Conservation (phyloP, 2,113 vertebrate genomes). For the Lamprologus ornatipinnis region DNA sequence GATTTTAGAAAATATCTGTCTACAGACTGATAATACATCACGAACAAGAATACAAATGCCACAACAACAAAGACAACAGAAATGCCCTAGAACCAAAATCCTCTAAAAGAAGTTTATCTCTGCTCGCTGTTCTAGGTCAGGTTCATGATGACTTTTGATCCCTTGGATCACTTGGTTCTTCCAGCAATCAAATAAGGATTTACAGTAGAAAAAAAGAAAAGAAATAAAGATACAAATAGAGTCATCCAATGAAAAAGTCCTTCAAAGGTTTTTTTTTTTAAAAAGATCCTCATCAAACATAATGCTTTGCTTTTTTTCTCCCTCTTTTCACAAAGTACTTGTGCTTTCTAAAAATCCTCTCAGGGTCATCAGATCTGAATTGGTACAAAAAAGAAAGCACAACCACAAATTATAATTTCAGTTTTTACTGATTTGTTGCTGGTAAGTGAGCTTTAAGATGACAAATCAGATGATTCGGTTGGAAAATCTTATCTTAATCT, state of each 20-base stretch:
- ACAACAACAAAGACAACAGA: conserved; percentile 34
- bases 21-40: conserved; percentile 30
- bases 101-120: conserved; percentile 32
- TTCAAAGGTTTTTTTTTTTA: background rate
- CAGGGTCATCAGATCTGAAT: background rate
- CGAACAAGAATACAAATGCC: conserved; percentile 18
- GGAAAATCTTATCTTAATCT: background rate
- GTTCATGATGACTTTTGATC: conserved; percentile 18
- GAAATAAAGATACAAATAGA: conserved; percentile 25
- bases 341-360: background rate
- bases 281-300: background rate
- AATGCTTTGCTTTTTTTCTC: background rate
- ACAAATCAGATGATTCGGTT: conserved; percentile 51
- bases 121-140: conserved; percentile 33
- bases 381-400: background rate
- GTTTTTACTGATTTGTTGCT: background rate
- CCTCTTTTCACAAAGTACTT: background rate
- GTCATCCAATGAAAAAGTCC: conserved; percentile 40
- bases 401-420: background rate
- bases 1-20: conserved; percentile 13
- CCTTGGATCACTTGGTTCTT: conserved; percentile 36
- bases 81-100: conserved; percentile 26
- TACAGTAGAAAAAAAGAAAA: conserved; percentile 44
- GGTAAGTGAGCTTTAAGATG: background rate
- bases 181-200: conserved; percentile 52